Percentiles rank a stretch among this genome's conserved stretches.
These are phyloP conservation scores for Hephaestus fuliginosus DNA, from an alignment of 2,797 vertebrate species.

Conservation along the genomic window DNA sequence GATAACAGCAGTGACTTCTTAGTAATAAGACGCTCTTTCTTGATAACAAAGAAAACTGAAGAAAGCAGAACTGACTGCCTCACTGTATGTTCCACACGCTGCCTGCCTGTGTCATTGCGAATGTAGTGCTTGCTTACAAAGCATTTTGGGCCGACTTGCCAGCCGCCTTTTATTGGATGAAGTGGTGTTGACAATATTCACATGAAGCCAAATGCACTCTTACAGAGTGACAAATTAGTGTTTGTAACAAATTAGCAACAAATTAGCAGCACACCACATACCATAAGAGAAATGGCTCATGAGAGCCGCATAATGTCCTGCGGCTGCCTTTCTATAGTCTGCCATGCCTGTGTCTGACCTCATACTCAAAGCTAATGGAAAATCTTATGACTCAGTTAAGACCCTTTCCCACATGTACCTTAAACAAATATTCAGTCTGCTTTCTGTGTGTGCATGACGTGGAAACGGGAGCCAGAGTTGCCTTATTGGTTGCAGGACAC, in stretches of 20 bases:
- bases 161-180: neutral
- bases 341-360: conserved; percentile 16
- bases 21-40: conserved; percentile 7
- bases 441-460: neutral
- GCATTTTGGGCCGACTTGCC: neutral
- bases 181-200: neutral
- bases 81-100: conserved; percentile 21
- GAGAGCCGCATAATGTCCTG: neutral
- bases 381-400: neutral
- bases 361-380: conserved; percentile 30
- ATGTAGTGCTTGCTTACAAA: neutral
- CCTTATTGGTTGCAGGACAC: neutral
- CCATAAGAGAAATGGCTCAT: conserved; percentile 4
- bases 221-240: conserved; percentile 13
- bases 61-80: neutral
- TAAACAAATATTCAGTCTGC: neutral
- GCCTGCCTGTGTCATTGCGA: neutral
- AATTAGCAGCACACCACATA: conserved; percentile 9
- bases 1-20: conserved; percentile 32
- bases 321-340: conserved; percentile 35
- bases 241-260: conserved; percentile 21
- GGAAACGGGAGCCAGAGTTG: neutral
- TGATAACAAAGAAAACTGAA: conserved; percentile 30
- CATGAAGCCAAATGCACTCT: neutral
- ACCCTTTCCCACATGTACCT: conserved; percentile 1